These are phyloP conservation scores for Malurus cyaneus DNA, from an alignment of 2,113 vertebrate genomes.

Conservation along the genomic window DNA sequence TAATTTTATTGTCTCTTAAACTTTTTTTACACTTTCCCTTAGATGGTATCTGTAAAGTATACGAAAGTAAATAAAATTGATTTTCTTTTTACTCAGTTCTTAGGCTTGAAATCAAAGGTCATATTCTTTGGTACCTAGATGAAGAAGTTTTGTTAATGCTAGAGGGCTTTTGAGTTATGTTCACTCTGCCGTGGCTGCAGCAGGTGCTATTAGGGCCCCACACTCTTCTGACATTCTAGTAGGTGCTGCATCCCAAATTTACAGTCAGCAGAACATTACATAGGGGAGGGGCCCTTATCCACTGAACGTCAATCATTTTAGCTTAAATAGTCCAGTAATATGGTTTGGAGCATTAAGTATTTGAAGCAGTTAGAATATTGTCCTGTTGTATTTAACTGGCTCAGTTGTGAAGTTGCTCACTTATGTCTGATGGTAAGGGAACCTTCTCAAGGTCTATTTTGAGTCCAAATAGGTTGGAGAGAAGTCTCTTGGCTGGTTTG, in stretches of 20 bases:
- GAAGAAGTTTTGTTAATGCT: neutral
- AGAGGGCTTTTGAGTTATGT: neutral
- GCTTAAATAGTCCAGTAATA: neutral
- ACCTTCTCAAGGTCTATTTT: neutral
- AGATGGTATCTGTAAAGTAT: neutral
- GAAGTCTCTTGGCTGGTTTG: neutral
- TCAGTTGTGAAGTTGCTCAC: neutral
- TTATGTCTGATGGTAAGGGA: neutral
- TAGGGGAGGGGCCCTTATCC: neutral
- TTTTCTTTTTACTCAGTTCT: neutral
- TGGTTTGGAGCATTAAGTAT: neutral
- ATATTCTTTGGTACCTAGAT: neutral
- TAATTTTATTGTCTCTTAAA: neutral
- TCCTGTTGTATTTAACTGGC: neutral
- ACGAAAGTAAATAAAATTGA: neutral
- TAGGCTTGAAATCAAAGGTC: neutral
- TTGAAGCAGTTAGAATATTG: neutral
- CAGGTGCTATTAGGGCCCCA: neutral
- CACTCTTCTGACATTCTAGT: neutral
- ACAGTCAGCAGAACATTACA: neutral
- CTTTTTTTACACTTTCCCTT: neutral
- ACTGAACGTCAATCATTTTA: rapidly evolving
- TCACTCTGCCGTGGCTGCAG: neutral
- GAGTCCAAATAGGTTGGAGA: neutral
- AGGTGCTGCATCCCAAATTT: neutral